Evolutionary conservation across 2,113 vertebrate genomes (phyloP).

Genomic region (Brachirus orientalis): DNA sequence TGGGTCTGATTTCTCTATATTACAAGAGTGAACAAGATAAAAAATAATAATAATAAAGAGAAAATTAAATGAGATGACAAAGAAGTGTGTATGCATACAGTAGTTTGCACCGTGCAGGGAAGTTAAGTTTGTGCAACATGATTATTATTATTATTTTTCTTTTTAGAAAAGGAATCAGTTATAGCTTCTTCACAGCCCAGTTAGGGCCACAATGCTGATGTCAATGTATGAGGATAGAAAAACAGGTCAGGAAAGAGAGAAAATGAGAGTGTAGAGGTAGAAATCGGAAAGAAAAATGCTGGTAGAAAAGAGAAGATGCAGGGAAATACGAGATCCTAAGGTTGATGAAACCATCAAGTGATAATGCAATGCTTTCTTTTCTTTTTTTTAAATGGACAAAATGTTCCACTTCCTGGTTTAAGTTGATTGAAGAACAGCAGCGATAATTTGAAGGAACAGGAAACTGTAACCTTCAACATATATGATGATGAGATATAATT

Average conservation of each 20-base stretch:
- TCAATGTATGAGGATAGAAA: constrained; percentile 23
- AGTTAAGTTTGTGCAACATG: constrained; percentile 69
- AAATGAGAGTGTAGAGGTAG: constrained; percentile 65
- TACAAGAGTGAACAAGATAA: constrained; percentile 73
- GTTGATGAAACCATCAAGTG: constrained; percentile 11
- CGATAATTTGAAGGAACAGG: constrained; percentile 6
- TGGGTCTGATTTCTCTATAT: constrained; percentile 78
- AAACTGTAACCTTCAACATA: constrained; percentile 33
- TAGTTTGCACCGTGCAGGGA: constrained; percentile 79
- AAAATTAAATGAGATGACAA: constrained; percentile 62
- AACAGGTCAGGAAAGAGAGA: constrained; percentile 28
- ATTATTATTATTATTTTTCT: not conserved
- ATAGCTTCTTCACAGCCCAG: constrained; percentile 12
- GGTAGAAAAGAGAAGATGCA: constrained; percentile 20
- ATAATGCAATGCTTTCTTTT: not conserved
- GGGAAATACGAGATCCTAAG: not conserved
- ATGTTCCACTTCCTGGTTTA: constrained; percentile 1
- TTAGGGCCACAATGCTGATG: constrained; percentile 25
- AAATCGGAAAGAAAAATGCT: constrained; percentile 49
- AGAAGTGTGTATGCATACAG: constrained; percentile 76
- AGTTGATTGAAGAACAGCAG: constrained; percentile 38
- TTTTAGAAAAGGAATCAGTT: constrained; percentile 33
- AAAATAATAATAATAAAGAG: constrained; percentile 57
- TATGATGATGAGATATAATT: constrained; percentile 18
- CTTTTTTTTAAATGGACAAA: not conserved